These are phyloP conservation scores for Drosophila prostipennis DNA, from an alignment of 2,888 invertebrate species.

Conservation along the genomic window DNA sequence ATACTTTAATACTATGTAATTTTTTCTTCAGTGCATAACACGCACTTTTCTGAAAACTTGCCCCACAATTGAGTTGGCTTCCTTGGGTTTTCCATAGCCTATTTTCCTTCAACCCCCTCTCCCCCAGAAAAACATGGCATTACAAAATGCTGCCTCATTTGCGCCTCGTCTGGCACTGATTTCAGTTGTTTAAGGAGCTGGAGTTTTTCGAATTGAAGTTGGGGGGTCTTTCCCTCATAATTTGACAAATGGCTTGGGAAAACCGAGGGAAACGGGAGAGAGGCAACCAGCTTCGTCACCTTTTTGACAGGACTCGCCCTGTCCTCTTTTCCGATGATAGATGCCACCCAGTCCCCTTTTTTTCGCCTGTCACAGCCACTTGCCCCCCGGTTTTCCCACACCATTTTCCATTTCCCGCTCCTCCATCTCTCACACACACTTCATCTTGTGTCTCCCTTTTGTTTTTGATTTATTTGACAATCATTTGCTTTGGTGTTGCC, in stretches of 20 bases:
- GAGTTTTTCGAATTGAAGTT: slow-evolving; percentile 6
- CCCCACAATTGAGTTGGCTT: slow-evolving; percentile 33
- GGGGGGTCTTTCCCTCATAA: slow-evolving; percentile 46
- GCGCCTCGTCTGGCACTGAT: slow-evolving; percentile 67
- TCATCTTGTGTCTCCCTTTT: slow-evolving; percentile 45
- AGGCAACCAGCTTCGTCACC: slow-evolving; percentile 69
- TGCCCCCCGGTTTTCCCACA: slow-evolving; percentile 14
- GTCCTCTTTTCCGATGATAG: slow-evolving; percentile 36
- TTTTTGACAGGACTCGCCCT: slow-evolving; percentile 57
- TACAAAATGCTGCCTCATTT: slow-evolving; percentile 71
- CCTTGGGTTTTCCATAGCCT: slow-evolving; percentile 1
- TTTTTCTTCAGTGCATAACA: slow-evolving; percentile 27
- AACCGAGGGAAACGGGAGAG: slow-evolving; percentile 15
- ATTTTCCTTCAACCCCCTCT: not conserved
- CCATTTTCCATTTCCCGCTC: not conserved
- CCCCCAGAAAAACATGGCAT: slow-evolving; percentile 18
- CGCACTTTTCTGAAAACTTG: slow-evolving; percentile 52
- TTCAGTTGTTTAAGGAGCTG: slow-evolving; percentile 47
- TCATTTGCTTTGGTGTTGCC: slow-evolving; percentile 60
- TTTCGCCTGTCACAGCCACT: slow-evolving; percentile 23
- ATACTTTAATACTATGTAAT: too few species aligned
- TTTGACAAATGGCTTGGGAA: slow-evolving; percentile 68
- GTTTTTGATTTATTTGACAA: slow-evolving; percentile 76
- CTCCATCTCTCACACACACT: slow-evolving; percentile 3
- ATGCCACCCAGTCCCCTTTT: slow-evolving; percentile 25